Evolutionary conservation across 2,113 vertebrate species (phyloP), one percentile per base, ranked within the genome.

Genomic region (Menura novaehollandiae): DNA sequence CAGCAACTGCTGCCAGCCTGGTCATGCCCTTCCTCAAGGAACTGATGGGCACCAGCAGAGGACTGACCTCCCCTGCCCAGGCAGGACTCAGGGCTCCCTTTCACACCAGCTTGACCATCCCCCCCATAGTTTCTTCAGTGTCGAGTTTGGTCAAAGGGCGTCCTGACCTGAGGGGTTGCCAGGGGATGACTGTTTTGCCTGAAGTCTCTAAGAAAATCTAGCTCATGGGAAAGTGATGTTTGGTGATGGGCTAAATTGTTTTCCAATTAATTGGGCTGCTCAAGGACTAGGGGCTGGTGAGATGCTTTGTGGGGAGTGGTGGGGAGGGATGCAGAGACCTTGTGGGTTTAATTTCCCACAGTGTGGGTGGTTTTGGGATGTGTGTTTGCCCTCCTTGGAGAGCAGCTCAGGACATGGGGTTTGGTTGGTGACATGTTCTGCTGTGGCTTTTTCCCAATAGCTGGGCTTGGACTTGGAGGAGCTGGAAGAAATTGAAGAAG

Each of bases 401-500:
- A 85, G 46, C 63, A 84, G 27, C 28, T 51, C 19, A 47, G 56
- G 37, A 35, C 6, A 1, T n/a, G 33, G 23, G 8, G 27, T 68
- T 85, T 3, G 1, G 27, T 39, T 43, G n/a, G 26, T 96, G 66
- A 93, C 27, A 1, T 24, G 7, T 85, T 89, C 56, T 85, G 13
- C 35, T 94, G 26, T 85, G 89, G n/a, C 71, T 91, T 16, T 97
- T 91, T 56, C 39, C 93, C 47, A 33, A 88, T 6, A 99, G 99
- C 86, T 99, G 93, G 98, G 98, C 14, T 93, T 99, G 96, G 98
- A 99, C 91, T 93, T 99, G 95, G 99, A 99, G 90, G 99, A 99
- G 67, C 96, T 99, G 83, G 98, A 99, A 85, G 99, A 99, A 79
- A 99, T 99, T 4, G 99, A 99, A 97, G 99, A 99, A 89, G 99